Evolutionary conservation across 2,113 vertebrate genomes (phyloP), one percentile per base, ranked within the genome.

Genomic region (Elanus axillaris): DNA sequence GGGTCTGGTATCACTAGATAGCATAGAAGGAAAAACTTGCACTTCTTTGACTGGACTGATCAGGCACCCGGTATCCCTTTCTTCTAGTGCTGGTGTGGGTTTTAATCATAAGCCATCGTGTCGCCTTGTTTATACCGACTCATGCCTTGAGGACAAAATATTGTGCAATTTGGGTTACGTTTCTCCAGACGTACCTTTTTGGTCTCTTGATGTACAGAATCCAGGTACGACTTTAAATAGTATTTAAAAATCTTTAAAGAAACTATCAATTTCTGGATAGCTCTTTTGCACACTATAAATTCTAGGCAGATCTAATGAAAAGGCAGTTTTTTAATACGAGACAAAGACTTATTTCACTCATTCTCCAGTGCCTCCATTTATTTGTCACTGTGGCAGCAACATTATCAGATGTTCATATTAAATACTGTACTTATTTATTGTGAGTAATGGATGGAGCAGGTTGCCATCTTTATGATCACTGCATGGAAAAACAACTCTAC

Each of bases 271-370:
- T 96, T 79, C 52, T 93, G 86, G 60, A 32, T 43, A 55, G 64
- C 83, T 93, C 73, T 92, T 97, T 66, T 91, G 80, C 50, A n/a
- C 63, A 6, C 47, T 86, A 63, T 82, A 93, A 93, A 92, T 96
- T 91, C 55, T 26, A 29, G 80, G 59, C 72, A 88, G 87, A 64
- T 77, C 69, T 94, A 96, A 94, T 94, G 69, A 94, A 97, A 97
- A 97, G 77, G 64, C 68, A 85, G 53, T 48, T 93, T 96, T 97
- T 84, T 93, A 91, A 93, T 86, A 64, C 10, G 90, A 97, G 92
- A 96, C 90, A 97, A 88, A 96, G 88, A 91, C 95, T 95, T 91
- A 78, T 81, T 97, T 97, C 90, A 76, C 50, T 97, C 64, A 38
- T 94, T 72, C 77, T 86, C 82, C 76, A 7, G 42, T 16, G 14